Evolutionary conservation across 2,797 vertebrate genomes (phyloP), one percentile per base, ranked within the genome.

Genomic region (Cygnus olor): DNA sequence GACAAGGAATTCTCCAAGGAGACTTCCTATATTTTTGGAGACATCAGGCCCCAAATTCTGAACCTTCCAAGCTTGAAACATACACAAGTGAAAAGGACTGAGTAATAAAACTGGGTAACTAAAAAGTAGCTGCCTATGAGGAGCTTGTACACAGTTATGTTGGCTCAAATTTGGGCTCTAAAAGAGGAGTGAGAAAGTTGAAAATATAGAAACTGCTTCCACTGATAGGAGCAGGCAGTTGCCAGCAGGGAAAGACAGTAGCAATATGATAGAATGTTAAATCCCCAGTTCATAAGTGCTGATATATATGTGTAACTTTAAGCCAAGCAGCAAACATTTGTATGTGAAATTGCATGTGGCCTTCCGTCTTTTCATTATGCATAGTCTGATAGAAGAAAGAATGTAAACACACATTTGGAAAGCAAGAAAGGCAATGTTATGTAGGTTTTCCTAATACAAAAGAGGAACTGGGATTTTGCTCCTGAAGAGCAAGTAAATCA

Each of bases 251-350:
- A 45, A 88, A 36, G 14, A 32, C n/a, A 57, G 60, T 4, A 71
- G 22, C 5, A 25, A n/a, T 21, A 38, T 5, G 13, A 20, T 53
- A 12, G 32, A 34, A 6, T 6, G 24, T 69, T 47, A 83, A 80
- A 27, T 17, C n/a, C 11, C 4, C 1, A 0, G 0, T 47, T 84
- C 53, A 49, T 20, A 28, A 66, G n/a, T 13, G 25, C 17, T 25
- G 17, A 42, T 20, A 51, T 24, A 47, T 0, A 0, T 42, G 20
- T 28, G 24, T 49, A 40, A 15, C 17, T n/a, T 56, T 40, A 42
- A 53, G 47, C 47, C 38, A 36, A 56, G 7, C 12, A 14, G 30
- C 64, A 47, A 77, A 40, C 22, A 30, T 22, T 25, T 0, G 4
- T 45, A 14, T 6, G 3, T 6, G 64, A 42, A 56, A 16, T 57